Evolutionary conservation across 2,888 invertebrate genomes (phyloP).

Genomic region (Holacanthella duospinosa): DNA sequence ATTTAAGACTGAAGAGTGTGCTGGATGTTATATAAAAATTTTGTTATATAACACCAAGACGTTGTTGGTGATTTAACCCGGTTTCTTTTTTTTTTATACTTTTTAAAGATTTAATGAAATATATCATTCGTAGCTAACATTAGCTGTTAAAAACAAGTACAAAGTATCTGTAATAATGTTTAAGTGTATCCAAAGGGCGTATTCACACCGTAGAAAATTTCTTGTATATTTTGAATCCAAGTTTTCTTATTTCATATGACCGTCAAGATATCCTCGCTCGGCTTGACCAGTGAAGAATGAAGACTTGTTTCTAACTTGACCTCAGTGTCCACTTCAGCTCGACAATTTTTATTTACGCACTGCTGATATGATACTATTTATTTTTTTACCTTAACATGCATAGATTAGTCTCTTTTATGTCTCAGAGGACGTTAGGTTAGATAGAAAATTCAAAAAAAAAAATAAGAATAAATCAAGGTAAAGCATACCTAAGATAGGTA

Average conservation of each 20-base stretch:
- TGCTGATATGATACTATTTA: background rate
- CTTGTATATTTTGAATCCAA: background rate
- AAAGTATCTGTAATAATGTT: too few species aligned
- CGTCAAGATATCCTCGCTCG: background rate
- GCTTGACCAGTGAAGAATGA: constrained; percentile 28
- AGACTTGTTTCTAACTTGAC: constrained; percentile 17
- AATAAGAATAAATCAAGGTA: background rate
- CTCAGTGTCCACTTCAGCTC: constrained; percentile 28
- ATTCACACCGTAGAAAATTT: background rate
- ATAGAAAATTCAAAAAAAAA: too few species aligned
- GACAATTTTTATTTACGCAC: constrained; percentile 10
- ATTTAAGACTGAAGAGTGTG: background rate
- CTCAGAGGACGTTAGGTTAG: background rate
- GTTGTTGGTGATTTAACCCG: too few species aligned
- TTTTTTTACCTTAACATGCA: background rate
- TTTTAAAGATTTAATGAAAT: too few species aligned
- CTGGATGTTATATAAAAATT: too few species aligned
- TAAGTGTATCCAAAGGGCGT: too few species aligned
- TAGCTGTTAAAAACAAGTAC: too few species aligned
- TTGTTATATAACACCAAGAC: too few species aligned
- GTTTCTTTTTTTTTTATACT: too few species aligned
- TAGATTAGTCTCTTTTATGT: background rate
- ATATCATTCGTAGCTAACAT: too few species aligned
- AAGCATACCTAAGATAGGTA: too few species aligned
- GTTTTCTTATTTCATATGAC: background rate